Conservation (phyloP, 2,113 vertebrate genomes). For the Cyphomyrus plagiostoma region DNA sequence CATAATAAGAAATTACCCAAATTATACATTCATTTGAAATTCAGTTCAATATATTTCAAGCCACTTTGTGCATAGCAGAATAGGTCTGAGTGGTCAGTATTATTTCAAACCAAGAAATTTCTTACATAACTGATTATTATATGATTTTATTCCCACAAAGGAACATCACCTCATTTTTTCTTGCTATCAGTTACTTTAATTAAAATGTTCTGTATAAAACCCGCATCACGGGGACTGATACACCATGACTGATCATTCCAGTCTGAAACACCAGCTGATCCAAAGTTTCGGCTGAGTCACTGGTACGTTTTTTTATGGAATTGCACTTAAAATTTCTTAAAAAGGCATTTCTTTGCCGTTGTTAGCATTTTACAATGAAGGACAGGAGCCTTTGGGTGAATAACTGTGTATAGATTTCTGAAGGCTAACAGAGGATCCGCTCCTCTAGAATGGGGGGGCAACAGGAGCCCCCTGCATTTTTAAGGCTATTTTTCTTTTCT, state of each 20-base stretch:
- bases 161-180: neutral
- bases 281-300: neutral
- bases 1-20: neutral
- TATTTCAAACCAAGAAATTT: neutral
- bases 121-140: neutral
- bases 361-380: neutral
- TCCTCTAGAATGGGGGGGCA: neutral
- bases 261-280: neutral
- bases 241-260: neutral
- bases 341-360: neutral
- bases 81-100: neutral
- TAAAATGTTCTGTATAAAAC: neutral
- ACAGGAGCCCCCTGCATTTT: neutral
- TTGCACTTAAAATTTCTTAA: neutral
- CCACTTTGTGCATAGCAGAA: neutral
- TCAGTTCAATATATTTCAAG: neutral
- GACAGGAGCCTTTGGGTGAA: neutral
- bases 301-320: neutral
- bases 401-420: neutral
- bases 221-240: neutral
- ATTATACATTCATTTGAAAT: neutral
- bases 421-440: neutral
- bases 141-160: neutral
- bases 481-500: neutral
- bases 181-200: neutral